A percentile compares a stretch with the other conserved stretches of the same genome.
These are phyloP conservation scores for Poeciliopsis paucimaculata DNA, from an alignment of 2,797 vertebrate genomes.

Conservation along the genomic window DNA sequence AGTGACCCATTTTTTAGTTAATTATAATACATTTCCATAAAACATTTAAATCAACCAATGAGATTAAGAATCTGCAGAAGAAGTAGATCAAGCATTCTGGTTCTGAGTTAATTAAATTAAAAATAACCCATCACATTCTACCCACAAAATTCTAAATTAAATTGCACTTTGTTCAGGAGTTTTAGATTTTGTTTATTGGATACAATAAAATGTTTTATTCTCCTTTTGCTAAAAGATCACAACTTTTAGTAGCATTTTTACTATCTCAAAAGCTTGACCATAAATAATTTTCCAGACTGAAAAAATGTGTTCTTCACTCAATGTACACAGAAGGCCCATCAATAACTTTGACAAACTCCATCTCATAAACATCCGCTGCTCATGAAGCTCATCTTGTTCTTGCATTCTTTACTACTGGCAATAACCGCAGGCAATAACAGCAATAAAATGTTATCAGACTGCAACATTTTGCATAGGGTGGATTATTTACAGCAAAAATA, in stretches of 20 bases:
- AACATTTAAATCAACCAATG: conserved; percentile 5
- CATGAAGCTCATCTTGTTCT: neutral
- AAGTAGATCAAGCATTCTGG: neutral
- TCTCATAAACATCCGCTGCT: neutral
- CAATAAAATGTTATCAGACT: neutral
- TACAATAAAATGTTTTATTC: neutral
- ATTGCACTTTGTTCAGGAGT: neutral
- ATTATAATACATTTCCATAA: conserved; percentile 9
- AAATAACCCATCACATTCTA: neutral
- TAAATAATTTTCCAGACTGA: neutral
- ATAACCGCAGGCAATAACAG: neutral
- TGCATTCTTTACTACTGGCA: neutral
- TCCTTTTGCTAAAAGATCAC: neutral
- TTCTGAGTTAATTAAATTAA: too few relatives aligned
- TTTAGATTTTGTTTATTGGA: neutral
- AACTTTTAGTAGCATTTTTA: neutral
- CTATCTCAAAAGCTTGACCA: neutral
- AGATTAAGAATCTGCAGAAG: conserved; percentile 10
- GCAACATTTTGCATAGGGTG: neutral
- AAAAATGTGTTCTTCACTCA: neutral
- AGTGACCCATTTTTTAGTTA: neutral
- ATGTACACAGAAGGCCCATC: neutral
- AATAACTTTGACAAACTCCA: conserved; percentile 9
- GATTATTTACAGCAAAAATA: neutral
- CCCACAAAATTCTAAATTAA: neutral